Evolutionary conservation across 2,113 vertebrate species (phyloP).

Genomic region (Triplophysa tibetana): DNA sequence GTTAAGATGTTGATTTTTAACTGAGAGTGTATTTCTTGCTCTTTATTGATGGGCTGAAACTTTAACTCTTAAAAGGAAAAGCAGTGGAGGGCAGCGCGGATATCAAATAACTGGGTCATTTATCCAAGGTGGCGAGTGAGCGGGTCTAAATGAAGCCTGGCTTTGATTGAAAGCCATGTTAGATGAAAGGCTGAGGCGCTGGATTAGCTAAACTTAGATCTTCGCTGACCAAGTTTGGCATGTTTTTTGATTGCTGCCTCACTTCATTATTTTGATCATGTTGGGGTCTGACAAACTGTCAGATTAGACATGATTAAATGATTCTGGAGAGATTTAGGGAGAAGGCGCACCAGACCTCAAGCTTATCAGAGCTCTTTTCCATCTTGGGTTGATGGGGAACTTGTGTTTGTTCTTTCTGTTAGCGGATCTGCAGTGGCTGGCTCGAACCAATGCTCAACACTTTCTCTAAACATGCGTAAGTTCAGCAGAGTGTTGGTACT

Average conservation of each 20-base stretch:
- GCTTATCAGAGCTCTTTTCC: slow-evolving; percentile 49
- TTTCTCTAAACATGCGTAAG: slow-evolving; percentile 54
- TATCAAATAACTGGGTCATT: slow-evolving; percentile 65
- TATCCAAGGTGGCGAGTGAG: slow-evolving; percentile 48
- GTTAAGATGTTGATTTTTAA: slow-evolving; percentile 51
- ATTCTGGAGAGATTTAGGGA: slow-evolving; percentile 41
- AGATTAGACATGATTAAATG: slow-evolving; percentile 62
- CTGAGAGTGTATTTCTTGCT: slow-evolving; percentile 41
- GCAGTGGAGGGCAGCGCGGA: slow-evolving; percentile 48
- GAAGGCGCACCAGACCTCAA: slow-evolving; percentile 48
- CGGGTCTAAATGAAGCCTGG: slow-evolving; percentile 51
- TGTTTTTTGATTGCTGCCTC: slow-evolving; percentile 63
- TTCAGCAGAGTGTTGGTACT: neutral
- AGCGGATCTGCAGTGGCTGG: slow-evolving; percentile 1
- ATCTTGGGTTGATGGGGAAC: slow-evolving; percentile 37
- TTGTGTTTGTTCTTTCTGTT: slow-evolving; percentile 11
- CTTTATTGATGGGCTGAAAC: slow-evolving; percentile 49
- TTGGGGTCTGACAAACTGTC: slow-evolving; percentile 63
- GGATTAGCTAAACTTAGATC: slow-evolving; percentile 56
- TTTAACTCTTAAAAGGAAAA: slow-evolving; percentile 54
- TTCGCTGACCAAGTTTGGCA: slow-evolving; percentile 62
- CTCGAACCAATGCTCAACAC: slow-evolving; percentile 52
- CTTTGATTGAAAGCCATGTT: slow-evolving; percentile 65
- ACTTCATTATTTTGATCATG: slow-evolving; percentile 61
- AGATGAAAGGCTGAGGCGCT: slow-evolving; percentile 52